Conservation (phyloP, 2,113 vertebrate genomes). For the Gymnobelideus leadbeateri region DNA sequence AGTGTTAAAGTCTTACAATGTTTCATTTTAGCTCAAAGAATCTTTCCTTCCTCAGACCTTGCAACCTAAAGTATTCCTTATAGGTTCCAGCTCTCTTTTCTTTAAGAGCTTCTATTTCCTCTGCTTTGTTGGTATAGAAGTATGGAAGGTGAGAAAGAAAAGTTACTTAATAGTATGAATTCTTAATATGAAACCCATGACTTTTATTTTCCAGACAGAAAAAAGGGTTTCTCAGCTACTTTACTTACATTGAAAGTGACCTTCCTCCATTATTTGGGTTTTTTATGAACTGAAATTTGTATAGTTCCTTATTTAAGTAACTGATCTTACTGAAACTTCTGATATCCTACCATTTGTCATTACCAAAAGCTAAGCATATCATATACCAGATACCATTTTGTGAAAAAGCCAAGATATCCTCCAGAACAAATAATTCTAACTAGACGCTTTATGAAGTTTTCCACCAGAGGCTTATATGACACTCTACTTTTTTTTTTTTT, state of each 20-base stretch:
- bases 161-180: background rate
- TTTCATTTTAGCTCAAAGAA: background rate
- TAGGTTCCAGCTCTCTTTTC: background rate
- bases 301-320: background rate
- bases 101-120: background rate
- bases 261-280: background rate
- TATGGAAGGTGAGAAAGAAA: background rate
- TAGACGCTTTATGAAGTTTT: slow-evolving; percentile 17
- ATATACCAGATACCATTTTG: background rate
- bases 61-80: background rate
- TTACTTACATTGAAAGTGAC: background rate
- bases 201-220: slow-evolving; percentile 30
- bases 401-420: slow-evolving; percentile 33
- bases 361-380: background rate
- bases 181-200: slow-evolving; percentile 24
- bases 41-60: background rate
- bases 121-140: background rate
- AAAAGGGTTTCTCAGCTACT: slow-evolving; percentile 24
- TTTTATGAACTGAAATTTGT: background rate
- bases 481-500: slow-evolving; percentile 16
- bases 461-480: background rate
- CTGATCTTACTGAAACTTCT: background rate
- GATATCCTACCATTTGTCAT: background rate
- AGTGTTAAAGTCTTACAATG: background rate
- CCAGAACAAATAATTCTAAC: slow-evolving; percentile 33